Conservation (phyloP, 2,113 vertebrate genomes). For the Balaenoptera acutorostrata region DNA sequence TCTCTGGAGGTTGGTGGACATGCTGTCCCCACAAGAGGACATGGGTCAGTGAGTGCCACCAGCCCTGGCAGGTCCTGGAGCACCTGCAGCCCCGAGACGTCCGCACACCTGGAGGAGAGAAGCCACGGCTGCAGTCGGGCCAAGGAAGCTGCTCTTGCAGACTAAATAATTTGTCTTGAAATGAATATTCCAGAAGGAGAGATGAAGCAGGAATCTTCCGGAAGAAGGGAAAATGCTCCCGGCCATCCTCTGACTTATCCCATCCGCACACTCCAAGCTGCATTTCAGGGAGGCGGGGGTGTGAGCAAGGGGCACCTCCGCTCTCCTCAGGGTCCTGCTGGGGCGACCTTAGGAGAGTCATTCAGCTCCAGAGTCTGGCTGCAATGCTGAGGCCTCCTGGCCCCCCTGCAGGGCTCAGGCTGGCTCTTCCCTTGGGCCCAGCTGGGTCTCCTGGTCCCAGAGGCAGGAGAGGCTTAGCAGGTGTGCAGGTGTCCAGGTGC, state of each 20-base stretch:
- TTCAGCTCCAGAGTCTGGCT: background rate
- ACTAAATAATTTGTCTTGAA: background rate
- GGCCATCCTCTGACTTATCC: background rate
- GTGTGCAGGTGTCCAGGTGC: too few relatives aligned
- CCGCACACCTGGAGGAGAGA: rapidly evolving
- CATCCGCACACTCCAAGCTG: rapidly evolving
- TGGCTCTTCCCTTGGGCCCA: background rate
- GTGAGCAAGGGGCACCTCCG: background rate
- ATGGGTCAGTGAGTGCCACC: background rate
- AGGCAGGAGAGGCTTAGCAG: background rate
- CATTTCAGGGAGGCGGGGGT: rapidly evolving
- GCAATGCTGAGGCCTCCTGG: background rate
- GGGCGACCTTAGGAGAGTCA: too few relatives aligned
- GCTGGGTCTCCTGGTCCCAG: background rate
- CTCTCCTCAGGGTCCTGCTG: rapidly evolving
- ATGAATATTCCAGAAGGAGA: background rate
- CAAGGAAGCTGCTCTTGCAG: background rate
- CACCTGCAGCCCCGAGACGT: background rate
- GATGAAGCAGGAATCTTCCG: background rate
- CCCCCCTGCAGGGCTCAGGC: too few relatives aligned
- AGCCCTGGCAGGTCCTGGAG: background rate
- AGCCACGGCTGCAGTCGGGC: background rate
- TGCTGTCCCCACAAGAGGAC: background rate
- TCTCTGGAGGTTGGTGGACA: background rate
- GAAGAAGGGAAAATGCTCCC: background rate